Conservation (phyloP, 2,888 invertebrate species). For the Urechis unicinctus region DNA sequence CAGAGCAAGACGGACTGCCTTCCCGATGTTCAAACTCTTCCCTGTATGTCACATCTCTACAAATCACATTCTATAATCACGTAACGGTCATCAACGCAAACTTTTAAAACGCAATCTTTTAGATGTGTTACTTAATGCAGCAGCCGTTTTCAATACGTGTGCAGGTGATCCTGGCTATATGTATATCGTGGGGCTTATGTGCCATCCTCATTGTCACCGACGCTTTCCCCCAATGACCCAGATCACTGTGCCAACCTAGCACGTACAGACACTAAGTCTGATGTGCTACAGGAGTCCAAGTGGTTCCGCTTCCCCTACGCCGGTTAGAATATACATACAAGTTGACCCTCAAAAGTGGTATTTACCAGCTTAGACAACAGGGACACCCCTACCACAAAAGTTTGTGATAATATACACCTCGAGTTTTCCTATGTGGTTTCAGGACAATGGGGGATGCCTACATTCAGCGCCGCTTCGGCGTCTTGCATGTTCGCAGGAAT, state of each 20-base stretch:
- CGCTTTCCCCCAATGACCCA: slow-evolving; percentile 44
- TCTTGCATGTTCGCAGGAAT: slow-evolving; percentile 43
- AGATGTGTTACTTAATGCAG: no score
- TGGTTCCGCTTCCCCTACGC: slow-evolving; percentile 57
- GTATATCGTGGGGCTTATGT: slow-evolving; percentile 26
- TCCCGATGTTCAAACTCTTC: slow-evolving; percentile 13
- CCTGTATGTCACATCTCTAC: slow-evolving; percentile 14
- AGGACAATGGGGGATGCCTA: slow-evolving; percentile 47
- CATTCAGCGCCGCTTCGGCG: slow-evolving; percentile 35
- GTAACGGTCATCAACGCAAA: neutral
- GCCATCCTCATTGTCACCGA: slow-evolving; percentile 19
- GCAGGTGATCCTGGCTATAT: slow-evolving; percentile 31
- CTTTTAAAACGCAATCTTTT: neutral
- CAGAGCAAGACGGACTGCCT: neutral
- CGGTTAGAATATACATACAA: slow-evolving; percentile 6
- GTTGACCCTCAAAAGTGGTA: no score
- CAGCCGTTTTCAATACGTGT: no score
- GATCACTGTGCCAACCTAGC: slow-evolving; percentile 28
- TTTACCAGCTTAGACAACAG: neutral
- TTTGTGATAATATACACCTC: no score
- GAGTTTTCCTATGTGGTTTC: neutral
- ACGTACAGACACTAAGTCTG: slow-evolving; percentile 22
- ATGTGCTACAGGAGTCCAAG: slow-evolving; percentile 18
- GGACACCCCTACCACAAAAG: neutral
- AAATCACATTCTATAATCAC: no score